Evolutionary conservation across 2,113 vertebrate genomes (phyloP).

Genomic region (Axis porcinus): DNA sequence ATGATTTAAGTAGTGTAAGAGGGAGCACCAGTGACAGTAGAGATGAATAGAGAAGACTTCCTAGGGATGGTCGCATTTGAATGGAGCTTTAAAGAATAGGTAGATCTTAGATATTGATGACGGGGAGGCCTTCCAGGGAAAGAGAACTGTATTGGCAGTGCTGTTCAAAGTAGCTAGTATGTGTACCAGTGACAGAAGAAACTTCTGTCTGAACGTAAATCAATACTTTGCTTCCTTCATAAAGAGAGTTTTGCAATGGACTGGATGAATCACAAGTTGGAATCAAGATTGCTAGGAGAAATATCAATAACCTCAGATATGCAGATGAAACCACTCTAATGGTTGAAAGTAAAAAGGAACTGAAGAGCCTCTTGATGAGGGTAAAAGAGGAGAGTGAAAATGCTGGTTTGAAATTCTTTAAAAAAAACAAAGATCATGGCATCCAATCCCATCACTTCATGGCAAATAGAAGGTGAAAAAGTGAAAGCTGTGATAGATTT

Average conservation of each 20-base stretch:
- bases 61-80: background rate
- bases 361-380: background rate
- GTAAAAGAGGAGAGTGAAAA: background rate
- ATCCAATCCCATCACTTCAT: background rate
- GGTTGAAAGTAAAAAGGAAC: background rate
- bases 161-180: background rate
- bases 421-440: background rate
- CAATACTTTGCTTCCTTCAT: background rate
- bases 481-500: background rate
- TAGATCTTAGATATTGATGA: background rate
- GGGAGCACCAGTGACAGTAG: background rate
- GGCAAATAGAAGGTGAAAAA: background rate
- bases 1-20: background rate
- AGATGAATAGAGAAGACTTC: background rate
- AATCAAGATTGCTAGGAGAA: background rate
- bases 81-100: background rate
- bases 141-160: background rate
- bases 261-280: background rate
- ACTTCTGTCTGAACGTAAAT: background rate
- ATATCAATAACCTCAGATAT: background rate
- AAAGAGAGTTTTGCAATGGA: background rate
- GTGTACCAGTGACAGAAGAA: background rate
- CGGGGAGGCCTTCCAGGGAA: background rate
- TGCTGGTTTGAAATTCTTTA: background rate
- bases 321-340: background rate